Conservation (phyloP, 2,113 vertebrate genomes). For the Camelus bactrianus region DNA sequence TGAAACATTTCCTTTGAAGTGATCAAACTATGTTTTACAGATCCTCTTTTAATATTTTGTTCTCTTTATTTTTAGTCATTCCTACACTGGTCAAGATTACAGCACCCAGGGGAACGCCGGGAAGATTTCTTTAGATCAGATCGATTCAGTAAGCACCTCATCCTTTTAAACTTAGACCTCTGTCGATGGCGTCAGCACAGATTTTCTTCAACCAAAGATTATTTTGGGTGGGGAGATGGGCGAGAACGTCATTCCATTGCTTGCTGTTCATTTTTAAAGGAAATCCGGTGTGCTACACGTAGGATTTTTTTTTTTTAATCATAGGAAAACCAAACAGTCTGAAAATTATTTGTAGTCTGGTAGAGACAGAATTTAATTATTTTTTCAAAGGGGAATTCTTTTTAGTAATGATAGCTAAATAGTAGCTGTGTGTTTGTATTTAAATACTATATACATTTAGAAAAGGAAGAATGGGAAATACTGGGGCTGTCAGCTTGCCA, state of each 20-base stretch:
- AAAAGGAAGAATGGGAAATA: constrained; percentile 25
- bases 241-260: constrained; percentile 20
- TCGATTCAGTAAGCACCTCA: constrained; percentile 93
- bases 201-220: constrained; percentile 6
- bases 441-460: constrained; percentile 1
- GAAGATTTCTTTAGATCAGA: constrained; percentile 96
- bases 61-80: constrained; percentile 89
- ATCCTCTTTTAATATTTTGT: not conserved
- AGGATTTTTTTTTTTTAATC: not conserved
- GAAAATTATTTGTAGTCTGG: constrained; percentile 1
- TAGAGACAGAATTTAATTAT: constrained; percentile 44
- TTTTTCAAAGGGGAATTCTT: constrained; percentile 20
- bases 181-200: not conserved
- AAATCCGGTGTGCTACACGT: not conserved
- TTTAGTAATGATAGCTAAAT: not conserved
- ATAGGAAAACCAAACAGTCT: not conserved
- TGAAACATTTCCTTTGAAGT: constrained; percentile 28
- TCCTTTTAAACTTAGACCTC: not conserved
- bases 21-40: not conserved
- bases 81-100: constrained; percentile 97
- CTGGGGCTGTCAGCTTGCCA: not conserved
- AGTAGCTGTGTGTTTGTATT: constrained; percentile 39
- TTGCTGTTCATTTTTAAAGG: not conserved
- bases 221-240: not conserved
- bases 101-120: constrained; percentile 93